phyloP scores from a whole-genome alignment of 2,888 invertebrate species.

The Ischnura elegans region DNA sequence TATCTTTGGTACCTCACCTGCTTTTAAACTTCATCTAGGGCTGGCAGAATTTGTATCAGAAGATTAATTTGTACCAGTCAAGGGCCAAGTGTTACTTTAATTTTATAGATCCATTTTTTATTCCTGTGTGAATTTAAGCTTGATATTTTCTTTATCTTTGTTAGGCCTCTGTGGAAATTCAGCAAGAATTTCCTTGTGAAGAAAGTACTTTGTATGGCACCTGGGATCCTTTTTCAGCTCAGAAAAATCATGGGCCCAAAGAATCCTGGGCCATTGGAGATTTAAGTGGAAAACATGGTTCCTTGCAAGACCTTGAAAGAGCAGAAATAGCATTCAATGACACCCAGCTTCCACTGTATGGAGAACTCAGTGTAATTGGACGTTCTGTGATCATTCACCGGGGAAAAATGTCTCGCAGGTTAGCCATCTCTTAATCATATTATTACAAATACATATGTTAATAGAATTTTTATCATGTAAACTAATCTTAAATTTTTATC shows the following conservation, averaged over 20 bases:
- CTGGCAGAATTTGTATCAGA: no score
- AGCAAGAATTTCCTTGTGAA: slow-evolving; percentile 93
- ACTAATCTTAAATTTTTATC: no score
- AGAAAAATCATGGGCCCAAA: slow-evolving; percentile 87
- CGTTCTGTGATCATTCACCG: slow-evolving; percentile 92
- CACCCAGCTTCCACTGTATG: slow-evolving; percentile 89
- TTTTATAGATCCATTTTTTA: no score
- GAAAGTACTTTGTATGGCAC: slow-evolving; percentile 89
- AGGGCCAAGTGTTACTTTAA: no score
- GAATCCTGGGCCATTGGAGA: slow-evolving; percentile 94
- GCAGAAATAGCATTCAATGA: slow-evolving; percentile 83
- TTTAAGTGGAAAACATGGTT: slow-evolving; percentile 91
- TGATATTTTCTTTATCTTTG: slow-evolving; percentile 72
- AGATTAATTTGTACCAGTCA: no score
- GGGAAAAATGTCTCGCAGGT: slow-evolving; percentile 52
- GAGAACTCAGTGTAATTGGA: slow-evolving; percentile 89
- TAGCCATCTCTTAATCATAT: background rate
- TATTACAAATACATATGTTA: no score
- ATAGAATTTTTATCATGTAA: no score
- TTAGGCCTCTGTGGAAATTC: slow-evolving; percentile 89
- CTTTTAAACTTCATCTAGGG: no score
- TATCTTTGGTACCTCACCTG: no score
- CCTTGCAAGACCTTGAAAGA: slow-evolving; percentile 81
- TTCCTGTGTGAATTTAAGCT: no score
- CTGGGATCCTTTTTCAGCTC: slow-evolving; percentile 87